A percentile compares a stretch with the other conserved stretches of the same genome.
phyloP scores from a whole-genome alignment of 2,113 vertebrate species.

The Phyllostomus hastatus region DNA sequence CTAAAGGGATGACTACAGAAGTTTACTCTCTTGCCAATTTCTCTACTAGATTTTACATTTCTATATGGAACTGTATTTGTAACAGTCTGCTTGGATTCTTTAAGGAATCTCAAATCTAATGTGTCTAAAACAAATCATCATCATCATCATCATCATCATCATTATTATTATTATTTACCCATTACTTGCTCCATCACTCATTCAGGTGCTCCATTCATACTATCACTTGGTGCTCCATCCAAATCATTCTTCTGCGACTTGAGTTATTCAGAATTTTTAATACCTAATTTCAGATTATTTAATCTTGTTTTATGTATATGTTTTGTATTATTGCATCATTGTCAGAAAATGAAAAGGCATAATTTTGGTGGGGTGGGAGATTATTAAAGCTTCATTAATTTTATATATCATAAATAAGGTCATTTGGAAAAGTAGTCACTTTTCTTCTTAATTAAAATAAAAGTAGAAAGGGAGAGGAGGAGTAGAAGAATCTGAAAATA shows the following conservation, averaged over 20 bases:
- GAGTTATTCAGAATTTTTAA: neutral
- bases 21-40: neutral
- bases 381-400: neutral
- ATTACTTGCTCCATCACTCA: neutral
- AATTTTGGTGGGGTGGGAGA: neutral
- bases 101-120: neutral
- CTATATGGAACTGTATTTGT: neutral
- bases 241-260: neutral
- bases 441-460: neutral
- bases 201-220: neutral
- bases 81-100: neutral
- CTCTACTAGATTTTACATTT: neutral
- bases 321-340: neutral
- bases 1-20: neutral
- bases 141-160: neutral
- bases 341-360: neutral
- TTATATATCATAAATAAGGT: neutral
- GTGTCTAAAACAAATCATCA: neutral
- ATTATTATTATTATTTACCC: neutral
- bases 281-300: neutral
- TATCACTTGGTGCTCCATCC: neutral
- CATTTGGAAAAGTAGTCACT: neutral
- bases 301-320: neutral
- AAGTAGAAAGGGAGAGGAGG: neutral
- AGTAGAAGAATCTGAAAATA: neutral